phyloP scores from a whole-genome alignment of 2,888 invertebrate species.

The Diarsia dahlii region DNA sequence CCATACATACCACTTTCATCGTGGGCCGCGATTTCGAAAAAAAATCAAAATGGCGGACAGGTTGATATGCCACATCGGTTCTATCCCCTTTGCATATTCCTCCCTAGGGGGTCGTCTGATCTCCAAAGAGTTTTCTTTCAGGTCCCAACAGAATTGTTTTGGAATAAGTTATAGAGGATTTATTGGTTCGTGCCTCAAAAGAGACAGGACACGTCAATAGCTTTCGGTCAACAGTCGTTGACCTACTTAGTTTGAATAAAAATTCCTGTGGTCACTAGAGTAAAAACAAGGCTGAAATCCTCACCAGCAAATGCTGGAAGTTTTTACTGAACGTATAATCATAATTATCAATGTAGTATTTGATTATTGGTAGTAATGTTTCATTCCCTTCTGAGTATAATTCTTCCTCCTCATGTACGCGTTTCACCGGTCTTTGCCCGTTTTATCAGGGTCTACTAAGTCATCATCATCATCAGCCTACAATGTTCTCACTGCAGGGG shows the following conservation, averaged over 20 bases:
- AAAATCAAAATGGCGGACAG: no score
- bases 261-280: not conserved
- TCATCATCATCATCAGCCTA: no score
- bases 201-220: constrained; percentile 1
- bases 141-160: not conserved
- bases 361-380: not conserved
- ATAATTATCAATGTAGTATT: not conserved
- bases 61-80: no score
- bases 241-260: constrained; percentile 1
- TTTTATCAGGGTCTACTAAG: no score
- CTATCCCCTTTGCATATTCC: no score
- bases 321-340: not conserved
- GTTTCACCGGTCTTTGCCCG: not conserved
- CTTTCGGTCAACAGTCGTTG: not conserved
- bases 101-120: no score
- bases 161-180: constrained; percentile 13
- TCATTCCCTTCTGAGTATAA: not conserved
- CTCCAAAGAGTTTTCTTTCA: not conserved
- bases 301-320: not conserved
- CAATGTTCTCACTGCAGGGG: no score
- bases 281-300: not conserved
- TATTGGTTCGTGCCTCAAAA: not conserved
- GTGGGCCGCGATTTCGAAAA: no score
- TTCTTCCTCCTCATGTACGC: not conserved
- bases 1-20: no score